Base-by-base conservation (phyloP, 2,888 invertebrate species). In the Pecten maximus region DNA sequence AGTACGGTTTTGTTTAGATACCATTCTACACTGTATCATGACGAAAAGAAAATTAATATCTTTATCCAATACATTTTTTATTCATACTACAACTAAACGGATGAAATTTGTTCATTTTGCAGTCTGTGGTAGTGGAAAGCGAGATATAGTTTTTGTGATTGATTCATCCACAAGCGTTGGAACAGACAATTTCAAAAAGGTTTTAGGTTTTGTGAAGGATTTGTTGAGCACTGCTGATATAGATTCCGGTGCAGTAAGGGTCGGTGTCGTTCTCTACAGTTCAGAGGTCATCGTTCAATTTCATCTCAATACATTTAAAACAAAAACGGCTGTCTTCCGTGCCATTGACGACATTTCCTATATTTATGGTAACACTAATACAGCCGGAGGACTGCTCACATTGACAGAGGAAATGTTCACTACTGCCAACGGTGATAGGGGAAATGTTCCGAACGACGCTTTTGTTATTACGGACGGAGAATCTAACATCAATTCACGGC, bases 111-210 rank as follows among this genome's bases (percentile, higher is more conserved):
- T 88, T 40, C 0, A 88, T 44, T 88, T 74, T 86, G 15, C 91
- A 93, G 93, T 91, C 40, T 95, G 95, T 92, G 94, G 93, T 23
- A 91, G 92, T 23, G 93, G 93, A 12, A 92, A 92, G 35, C 94
- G 95, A 2, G 96, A 96, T 90, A 93, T 96, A 19, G 95, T 96
- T 0, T 95, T 96, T 89, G 94, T 96, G 23, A 93, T 96, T 40
- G 96, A 96, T 90, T 93, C 95, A 1, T 96, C 96, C 4, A 96
- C 96, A 23, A 96, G 96, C 93, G 96, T 96, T 19, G 95, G 95
- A 87, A 93, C 94, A 90, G 92, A 92, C 6, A 96, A 96, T 94
- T 96, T 96, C 93, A 90, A 93, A 87, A 93, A 95, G 74, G 94
- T 96, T 92, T 93, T 95, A 28, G 91, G 94, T 19, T 96, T 96